Evolutionary conservation across 2,797 vertebrate genomes (phyloP), one percentile per base, ranked within the genome.

Genomic region (Orientallactaga sibirica): DNA sequence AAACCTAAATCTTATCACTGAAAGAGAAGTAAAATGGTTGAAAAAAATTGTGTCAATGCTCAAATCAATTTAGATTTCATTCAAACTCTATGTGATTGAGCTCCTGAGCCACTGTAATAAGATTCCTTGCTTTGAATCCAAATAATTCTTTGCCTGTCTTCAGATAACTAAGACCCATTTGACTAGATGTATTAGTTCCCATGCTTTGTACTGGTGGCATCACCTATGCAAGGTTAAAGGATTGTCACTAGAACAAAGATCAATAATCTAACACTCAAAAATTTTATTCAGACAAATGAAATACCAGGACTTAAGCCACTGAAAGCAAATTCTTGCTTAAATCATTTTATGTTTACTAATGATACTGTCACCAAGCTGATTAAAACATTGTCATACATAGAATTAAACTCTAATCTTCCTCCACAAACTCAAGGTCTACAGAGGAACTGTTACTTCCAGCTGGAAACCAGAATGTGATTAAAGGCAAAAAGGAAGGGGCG

Each of bases 401-500:
- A 75, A 33, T 58, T 73, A 37, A 66, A 19, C 14, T 52, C 18
- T 22, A 66, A 74, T 11, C 19, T 48, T 77, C 24, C 3, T 84
- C 25, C 78, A 66, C 58, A 74, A 91, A 81, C 81, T 86, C 18
- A 85, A 95, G 92, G 74, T 81, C 0, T 86, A 93, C 89, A 80
- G 88, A 84, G 62, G 16, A 76, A 83, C 20, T 29, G 29, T 68
- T 11, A 27, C 67, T 3, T 29, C 85, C 89, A 92, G 11, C 16
- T n/a, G 29, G 67, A 70, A 70, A 70, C 16, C 9, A 58, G 18
- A 70, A 70, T n/a, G 29, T 70, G 29, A 70, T n/a, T 70, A 70
- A 70, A 70, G n/a, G 67, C 15, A 48, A 48, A 20, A 33, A 27
- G 12, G 33, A 75, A 14, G 22, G 16, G 41, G 25, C 27, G 27